Base-by-base conservation (phyloP, 2,797 vertebrate species). In the Myiotriccus ornatus region DNA sequence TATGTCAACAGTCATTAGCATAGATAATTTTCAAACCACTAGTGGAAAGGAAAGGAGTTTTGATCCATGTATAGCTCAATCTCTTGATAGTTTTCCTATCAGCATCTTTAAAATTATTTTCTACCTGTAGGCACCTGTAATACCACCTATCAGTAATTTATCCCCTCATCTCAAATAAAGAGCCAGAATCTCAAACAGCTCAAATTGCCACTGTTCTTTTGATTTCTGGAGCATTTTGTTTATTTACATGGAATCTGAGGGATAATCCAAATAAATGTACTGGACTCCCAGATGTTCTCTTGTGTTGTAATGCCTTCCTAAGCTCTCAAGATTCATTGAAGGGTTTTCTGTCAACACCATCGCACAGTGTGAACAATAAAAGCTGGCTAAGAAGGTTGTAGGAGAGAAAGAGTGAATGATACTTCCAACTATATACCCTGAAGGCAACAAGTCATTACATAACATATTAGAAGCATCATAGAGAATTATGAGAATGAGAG, bases 31-130 rank as follows among this genome's bases (percentile, higher is more conserved):
- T 95, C 55, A 96, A 94, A 91, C 78, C 65, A 24, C 84, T 96
- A 97, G 96, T 94, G 95, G 95, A 93, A 97, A 97, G 87, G 84
- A 93, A 96, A 96, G 90, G 85, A 90, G 81, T 93, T 93, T 95
- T 82, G 94, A 93, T 97, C 92, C 93, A 95, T 94, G 83, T 94
- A 75, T 68, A 94, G 63, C 73, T 95, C 90, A 76, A 67, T 85
- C 12, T 80, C 75, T 91, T 95, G 91, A 87, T 89, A 90, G 47
- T 64, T 95, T 95, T 95, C 53, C 84, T 95, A 78, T 80, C n/a
- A 74, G 37, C 77, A 82, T 94, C 87, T 91, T 91, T 90, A 94
- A 93, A 90, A 74, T n/a, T 91, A 46, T 93, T 90, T 97, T 95
- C 86, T 91, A 92, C 85, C 80, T 97, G 78, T 96, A 93, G 94